phyloP scores from a whole-genome alignment of 2,113 vertebrate genomes.

The Piprites chloris region DNA sequence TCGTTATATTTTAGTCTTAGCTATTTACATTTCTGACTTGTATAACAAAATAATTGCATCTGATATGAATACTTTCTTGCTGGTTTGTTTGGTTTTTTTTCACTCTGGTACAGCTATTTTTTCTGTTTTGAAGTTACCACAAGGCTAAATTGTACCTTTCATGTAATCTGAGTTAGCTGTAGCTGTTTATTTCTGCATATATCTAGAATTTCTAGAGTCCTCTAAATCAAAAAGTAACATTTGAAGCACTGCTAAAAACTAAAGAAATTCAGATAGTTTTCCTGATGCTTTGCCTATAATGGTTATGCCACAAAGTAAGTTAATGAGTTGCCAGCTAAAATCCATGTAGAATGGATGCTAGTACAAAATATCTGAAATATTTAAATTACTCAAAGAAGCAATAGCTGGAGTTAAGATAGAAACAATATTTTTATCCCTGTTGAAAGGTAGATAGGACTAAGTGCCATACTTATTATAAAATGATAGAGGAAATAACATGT shows the following conservation, averaged over 20 bases:
- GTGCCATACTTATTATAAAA: neutral
- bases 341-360: neutral
- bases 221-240: neutral
- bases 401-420: neutral
- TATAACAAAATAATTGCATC: neutral
- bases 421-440: neutral
- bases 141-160: neutral
- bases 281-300: neutral
- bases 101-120: neutral
- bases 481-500: neutral
- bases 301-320: neutral
- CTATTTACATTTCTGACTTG: neutral
- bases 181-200: neutral
- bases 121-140: neutral
- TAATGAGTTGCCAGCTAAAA: neutral
- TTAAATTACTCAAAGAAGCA: neutral
- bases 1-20: neutral
- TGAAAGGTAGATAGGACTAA: neutral
- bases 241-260: neutral
- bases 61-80: neutral
- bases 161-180: neutral
- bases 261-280: neutral
- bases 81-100: neutral
- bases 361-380: neutral
- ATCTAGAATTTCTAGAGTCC: neutral